phyloP scores from a whole-genome alignment of 2,797 vertebrate species.

The Catharus ustulatus region DNA sequence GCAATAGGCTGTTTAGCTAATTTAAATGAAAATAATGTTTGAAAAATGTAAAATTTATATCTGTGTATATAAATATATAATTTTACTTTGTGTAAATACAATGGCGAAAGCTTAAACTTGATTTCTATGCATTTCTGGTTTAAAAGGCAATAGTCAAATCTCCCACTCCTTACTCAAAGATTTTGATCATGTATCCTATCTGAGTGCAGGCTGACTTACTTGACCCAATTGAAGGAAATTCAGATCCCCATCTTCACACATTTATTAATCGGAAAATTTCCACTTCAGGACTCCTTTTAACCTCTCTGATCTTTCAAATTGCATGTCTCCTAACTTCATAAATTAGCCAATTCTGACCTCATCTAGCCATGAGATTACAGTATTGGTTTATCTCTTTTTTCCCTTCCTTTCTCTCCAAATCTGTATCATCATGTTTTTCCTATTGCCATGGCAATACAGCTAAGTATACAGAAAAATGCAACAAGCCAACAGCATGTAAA shows the following conservation, averaged over 20 bases:
- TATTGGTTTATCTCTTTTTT: constrained; percentile 27
- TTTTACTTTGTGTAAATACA: neutral
- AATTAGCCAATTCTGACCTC: constrained; percentile 46
- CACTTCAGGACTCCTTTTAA: constrained; percentile 44
- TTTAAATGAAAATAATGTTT: neutral
- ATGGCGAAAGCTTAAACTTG: neutral
- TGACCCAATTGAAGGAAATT: neutral
- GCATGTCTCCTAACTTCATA: constrained; percentile 27
- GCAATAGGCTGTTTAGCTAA: neutral
- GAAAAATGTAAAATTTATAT: neutral
- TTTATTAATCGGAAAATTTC: constrained; percentile 48
- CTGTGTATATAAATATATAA: neutral
- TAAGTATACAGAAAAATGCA: constrained; percentile 15
- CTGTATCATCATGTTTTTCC: constrained; percentile 60
- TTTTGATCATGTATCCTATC: neutral
- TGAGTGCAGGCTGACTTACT: neutral
- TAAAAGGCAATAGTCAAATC: neutral
- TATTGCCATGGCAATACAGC: constrained; percentile 69
- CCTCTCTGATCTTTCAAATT: constrained; percentile 60
- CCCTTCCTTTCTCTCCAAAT: constrained; percentile 38
- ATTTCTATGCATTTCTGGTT: neutral
- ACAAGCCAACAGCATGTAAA: constrained; percentile 16
- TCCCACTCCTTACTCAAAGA: neutral
- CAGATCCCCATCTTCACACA: neutral
- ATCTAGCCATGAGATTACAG: constrained; percentile 21